Evolutionary conservation across 2,888 invertebrate genomes (phyloP).

Genomic region (Phaonia tiefii): DNA sequence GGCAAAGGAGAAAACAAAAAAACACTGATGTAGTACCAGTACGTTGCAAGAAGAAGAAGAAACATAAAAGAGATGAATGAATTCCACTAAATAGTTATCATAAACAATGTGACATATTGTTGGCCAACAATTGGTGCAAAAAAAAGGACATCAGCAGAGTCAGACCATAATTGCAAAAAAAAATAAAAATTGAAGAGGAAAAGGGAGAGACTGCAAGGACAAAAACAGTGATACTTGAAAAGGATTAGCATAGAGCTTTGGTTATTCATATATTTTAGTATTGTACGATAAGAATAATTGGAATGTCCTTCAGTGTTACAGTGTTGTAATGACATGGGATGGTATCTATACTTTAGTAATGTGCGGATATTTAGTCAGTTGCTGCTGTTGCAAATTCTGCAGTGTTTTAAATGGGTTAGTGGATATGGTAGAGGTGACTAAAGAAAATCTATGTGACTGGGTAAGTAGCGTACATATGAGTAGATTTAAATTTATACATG

Average conservation of each 20-base stretch:
- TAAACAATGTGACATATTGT: conserved; percentile 43
- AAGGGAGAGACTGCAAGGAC: not conserved
- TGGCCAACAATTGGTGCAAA: not conserved
- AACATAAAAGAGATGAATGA: conserved; percentile 15
- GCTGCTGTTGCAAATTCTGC: not conserved
- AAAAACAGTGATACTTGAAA: not conserved
- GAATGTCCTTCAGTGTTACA: conserved; percentile 73
- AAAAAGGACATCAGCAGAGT: not conserved
- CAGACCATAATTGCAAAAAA: not conserved
- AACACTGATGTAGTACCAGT: not conserved
- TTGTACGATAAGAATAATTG: conserved; percentile 75
- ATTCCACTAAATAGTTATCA: conserved; percentile 48
- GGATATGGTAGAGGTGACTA: too few species aligned
- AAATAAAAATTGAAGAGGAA: not conserved
- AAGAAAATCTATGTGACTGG: too few species aligned
- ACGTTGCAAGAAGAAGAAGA: too few species aligned
- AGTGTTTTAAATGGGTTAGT: conserved; percentile 9
- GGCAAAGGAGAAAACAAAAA: not conserved
- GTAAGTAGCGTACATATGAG: too few species aligned
- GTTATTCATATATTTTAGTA: conserved; percentile 52
- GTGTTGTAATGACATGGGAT: too few species aligned
- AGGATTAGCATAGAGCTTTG: conserved; percentile 23
- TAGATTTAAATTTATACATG: too few species aligned
- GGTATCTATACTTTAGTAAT: too few species aligned
- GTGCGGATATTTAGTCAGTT: not conserved